These are phyloP conservation scores for Hymenopus coronatus DNA, from an alignment of 2,888 invertebrate genomes.

Conservation along the genomic window DNA sequence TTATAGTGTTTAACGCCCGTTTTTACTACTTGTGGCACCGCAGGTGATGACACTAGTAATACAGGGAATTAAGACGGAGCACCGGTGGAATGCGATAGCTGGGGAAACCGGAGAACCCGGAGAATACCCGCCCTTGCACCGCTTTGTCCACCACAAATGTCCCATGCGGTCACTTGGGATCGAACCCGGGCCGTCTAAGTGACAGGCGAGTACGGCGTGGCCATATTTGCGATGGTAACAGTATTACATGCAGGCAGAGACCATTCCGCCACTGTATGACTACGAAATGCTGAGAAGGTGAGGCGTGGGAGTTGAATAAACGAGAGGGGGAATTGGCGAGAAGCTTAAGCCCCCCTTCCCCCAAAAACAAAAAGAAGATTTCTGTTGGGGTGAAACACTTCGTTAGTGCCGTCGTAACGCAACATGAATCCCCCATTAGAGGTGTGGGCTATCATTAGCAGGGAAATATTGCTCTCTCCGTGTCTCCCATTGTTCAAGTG, in stretches of 20 bases:
- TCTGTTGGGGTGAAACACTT: background rate
- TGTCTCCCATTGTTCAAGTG: background rate
- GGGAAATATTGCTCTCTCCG: background rate
- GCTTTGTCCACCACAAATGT: too few relatives aligned
- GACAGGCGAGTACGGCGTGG: too few relatives aligned
- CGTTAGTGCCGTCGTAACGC: slow-evolving; percentile 25
- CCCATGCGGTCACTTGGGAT: too few relatives aligned
- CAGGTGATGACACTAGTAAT: too few relatives aligned
- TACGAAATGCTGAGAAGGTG: background rate
- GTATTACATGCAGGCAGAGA: background rate
- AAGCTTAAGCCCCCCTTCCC: background rate
- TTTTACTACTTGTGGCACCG: too few relatives aligned
- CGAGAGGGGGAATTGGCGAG: background rate
- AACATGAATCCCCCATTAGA: slow-evolving; percentile 30
- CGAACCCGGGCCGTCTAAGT: too few relatives aligned
- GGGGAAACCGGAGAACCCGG: too few relatives aligned
- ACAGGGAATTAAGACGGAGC: too few relatives aligned
- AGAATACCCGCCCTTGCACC: too few relatives aligned
- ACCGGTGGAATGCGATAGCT: too few relatives aligned
- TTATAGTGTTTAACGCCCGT: too few relatives aligned
- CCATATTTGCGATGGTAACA: too few relatives aligned
- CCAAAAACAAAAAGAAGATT: background rate
- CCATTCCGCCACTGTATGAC: background rate
- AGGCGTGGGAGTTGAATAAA: background rate
- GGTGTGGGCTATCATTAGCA: slow-evolving; percentile 24